Percentiles rank a stretch among this genome's conserved stretches.
Evolutionary conservation across 2,113 vertebrate species (phyloP).

Genomic region (Sylvilagus bachmani): DNA sequence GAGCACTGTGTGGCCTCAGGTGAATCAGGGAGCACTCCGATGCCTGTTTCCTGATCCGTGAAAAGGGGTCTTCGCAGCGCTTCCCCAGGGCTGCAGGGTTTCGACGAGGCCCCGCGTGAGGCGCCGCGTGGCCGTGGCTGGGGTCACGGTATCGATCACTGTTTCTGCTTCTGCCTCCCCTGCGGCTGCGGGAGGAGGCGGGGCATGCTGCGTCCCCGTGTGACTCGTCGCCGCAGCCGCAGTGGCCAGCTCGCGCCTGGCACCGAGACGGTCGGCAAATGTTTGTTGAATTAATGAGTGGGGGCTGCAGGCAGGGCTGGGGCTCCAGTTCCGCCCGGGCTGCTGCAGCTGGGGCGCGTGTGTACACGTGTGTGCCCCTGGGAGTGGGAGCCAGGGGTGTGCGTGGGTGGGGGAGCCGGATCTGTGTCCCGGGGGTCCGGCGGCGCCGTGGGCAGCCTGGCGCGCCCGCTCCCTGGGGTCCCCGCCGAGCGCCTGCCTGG

Average conservation of each 20-base stretch:
- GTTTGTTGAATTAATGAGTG: constrained; percentile 86
- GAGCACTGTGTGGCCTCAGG: neutral
- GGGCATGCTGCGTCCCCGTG: constrained; percentile 73
- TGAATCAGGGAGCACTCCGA: constrained; percentile 8
- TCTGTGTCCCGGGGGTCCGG: constrained; percentile 79
- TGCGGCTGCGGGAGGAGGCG: constrained; percentile 58
- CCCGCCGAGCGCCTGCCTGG: constrained; percentile 84
- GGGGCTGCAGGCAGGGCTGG: constrained; percentile 77
- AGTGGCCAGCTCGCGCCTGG: constrained; percentile 83
- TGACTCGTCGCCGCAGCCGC: constrained; percentile 81
- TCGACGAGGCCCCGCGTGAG: neutral
- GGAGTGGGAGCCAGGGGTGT: constrained; percentile 69
- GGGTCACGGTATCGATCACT: constrained; percentile 70
- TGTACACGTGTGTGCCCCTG: constrained; percentile 64
- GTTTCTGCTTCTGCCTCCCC: constrained; percentile 70
- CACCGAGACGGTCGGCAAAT: constrained; percentile 83
- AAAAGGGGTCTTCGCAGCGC: neutral
- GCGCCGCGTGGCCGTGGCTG: constrained; percentile 30
- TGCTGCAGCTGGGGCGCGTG: constrained; percentile 80
- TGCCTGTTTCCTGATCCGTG: constrained; percentile 65
- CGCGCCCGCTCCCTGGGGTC: constrained; percentile 84
- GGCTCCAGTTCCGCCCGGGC: constrained; percentile 78
- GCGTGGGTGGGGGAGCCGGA: constrained; percentile 69
- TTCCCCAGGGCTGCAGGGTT: neutral
- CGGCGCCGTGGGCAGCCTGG: constrained; percentile 83